Evolutionary conservation across 2,888 invertebrate species (phyloP), one percentile per base, ranked within the genome.

Genomic region (Lapara coniferarum): DNA sequence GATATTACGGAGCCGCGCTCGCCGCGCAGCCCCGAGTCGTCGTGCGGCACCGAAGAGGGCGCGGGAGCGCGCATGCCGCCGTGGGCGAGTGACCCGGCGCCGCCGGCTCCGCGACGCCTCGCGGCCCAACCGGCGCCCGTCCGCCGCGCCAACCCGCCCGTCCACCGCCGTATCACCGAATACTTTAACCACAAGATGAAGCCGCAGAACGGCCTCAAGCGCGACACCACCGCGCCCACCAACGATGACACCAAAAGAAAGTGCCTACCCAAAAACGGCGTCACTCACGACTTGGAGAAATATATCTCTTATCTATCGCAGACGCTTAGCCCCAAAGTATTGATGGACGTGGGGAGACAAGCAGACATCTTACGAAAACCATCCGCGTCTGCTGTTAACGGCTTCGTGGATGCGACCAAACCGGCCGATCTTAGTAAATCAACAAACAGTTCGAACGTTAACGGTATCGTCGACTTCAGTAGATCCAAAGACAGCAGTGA

Each of bases 1-100:
- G 97, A 97, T 93, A 97, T 97, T 89, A 97, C 97, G 80, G 97
- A 97, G 89, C 97, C 97, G 70, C 96, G 97, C 75, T 97, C 97
- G 71, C 97, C 97, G 79, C 97, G 96, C 91, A 97, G 96, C 89
- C 96, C 96, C 77, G 94, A 94, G 82, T 94, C 95, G 76, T 87
- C 89, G 83, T 88, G 92, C 87, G 89, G 95, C 89, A 77, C 74
- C 74, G 95, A 95, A 76, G 95, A 95, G 78, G 81, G 84, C 80
- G 87, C 83, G 81, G 76, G 84, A 77, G 81, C 89, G 92, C 92
- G 92, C 83, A 92, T 92, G 92, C 93, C 93, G 87, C 93, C 93
- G 81, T 93, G 93, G 93, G 91, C 86, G 80, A 89, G 85, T 82
- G 92, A 93, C 71, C 89, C 92, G 92, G 91, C 91, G 92, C 89